Percentiles rank a stretch among this genome's conserved stretches.
Evolutionary conservation across 2,113 vertebrate species (phyloP).

Genomic region (Serinus canaria): DNA sequence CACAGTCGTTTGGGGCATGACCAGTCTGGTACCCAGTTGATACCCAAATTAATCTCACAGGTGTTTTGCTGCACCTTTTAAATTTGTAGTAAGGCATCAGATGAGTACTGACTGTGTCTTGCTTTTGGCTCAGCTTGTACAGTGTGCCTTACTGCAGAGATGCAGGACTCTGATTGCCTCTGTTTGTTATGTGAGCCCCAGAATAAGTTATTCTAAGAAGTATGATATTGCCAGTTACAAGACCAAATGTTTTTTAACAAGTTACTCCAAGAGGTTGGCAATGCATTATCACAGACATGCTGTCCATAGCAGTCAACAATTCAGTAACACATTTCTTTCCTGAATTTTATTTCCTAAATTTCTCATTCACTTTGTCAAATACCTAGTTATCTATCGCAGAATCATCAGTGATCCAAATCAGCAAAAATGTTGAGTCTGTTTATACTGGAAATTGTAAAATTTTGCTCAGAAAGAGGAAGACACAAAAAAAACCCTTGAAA

Average conservation of each 20-base stretch:
- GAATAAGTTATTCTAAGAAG: not conserved
- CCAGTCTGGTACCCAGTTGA: not conserved
- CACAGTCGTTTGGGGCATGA: not conserved
- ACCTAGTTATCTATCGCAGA: not conserved
- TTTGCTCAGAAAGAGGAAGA: not conserved
- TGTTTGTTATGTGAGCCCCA: not conserved
- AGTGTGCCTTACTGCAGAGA: not conserved
- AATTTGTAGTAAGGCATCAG: not conserved
- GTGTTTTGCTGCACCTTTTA: not conserved
- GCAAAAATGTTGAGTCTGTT: not conserved
- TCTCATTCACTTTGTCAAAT: not conserved
- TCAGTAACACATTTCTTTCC: not conserved
- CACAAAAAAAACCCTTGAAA: not conserved
- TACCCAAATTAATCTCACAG: not conserved
- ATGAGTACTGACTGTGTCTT: not conserved
- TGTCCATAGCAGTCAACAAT: not conserved
- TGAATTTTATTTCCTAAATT: not conserved
- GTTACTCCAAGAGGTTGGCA: not conserved
- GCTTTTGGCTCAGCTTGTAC: not conserved
- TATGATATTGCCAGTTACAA: rapidly evolving
- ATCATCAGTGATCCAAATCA: not conserved
- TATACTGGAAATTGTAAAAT: not conserved
- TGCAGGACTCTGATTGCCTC: not conserved
- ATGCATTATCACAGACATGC: not conserved
- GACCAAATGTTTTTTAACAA: not conserved